Evolutionary conservation across 2,888 invertebrate species (phyloP).

Genomic region (Pyrgus malvae): DNA sequence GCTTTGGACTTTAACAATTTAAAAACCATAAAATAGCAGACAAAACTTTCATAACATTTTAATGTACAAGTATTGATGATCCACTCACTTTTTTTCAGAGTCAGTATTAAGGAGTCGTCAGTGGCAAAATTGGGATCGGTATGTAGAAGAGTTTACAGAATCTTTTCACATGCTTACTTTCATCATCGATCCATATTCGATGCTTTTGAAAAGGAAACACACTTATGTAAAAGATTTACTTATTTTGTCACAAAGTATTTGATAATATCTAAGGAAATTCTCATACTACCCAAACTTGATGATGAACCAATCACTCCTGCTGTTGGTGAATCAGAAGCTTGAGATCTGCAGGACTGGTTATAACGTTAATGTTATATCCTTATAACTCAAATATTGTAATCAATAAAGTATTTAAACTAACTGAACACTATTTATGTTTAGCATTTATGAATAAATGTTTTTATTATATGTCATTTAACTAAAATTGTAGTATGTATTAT

Average conservation of each 20-base stretch:
- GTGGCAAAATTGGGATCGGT: conserved; percentile 99
- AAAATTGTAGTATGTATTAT: not conserved
- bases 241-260: conserved; percentile 99
- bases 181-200: conserved; percentile 98
- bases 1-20: too few relatives aligned
- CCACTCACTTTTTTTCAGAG: conserved; percentile 86
- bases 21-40: too few relatives aligned
- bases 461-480: not conserved
- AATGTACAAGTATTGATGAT: too few relatives aligned
- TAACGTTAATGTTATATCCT: not conserved
- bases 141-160: conserved; percentile 98
- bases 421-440: conserved; percentile 1
- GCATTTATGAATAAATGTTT: conserved; percentile 7
- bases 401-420: not conserved
- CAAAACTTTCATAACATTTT: not conserved
- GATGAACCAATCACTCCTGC: conserved; percentile 84
- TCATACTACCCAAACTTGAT: conserved; percentile 98
- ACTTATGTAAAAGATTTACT: conserved; percentile 97
- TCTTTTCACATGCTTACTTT: conserved; percentile 99
- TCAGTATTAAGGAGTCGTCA: conserved; percentile 99
- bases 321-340: conserved; percentile 78
- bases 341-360: conserved; percentile 40
- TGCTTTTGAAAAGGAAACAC: conserved; percentile 98
- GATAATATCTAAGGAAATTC: conserved; percentile 98
- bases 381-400: not conserved